Evolutionary conservation across 1,140 invertebrate species (phyloP).

Genomic region (Riptortus pedestris): DNA sequence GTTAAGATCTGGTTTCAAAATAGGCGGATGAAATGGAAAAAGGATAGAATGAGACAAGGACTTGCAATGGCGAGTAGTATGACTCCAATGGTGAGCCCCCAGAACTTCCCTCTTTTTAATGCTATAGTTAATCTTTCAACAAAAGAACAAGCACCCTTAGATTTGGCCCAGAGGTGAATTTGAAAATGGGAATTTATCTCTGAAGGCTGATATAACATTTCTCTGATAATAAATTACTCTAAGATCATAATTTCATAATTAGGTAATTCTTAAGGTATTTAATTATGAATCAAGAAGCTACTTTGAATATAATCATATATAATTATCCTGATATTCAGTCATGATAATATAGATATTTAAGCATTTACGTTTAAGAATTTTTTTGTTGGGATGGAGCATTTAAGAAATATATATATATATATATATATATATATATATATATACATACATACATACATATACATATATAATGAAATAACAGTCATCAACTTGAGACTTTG

Average conservation of each 20-base stretch:
- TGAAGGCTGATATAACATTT: conserved; percentile 1
- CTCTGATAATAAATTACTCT: not conserved
- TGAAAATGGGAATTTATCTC: not conserved
- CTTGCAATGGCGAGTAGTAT: conserved; percentile 9
- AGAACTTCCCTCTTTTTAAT: conserved; percentile 23
- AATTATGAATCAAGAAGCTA: too few relatives aligned
- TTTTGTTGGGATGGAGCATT: too few relatives aligned
- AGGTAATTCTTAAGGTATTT: too few relatives aligned
- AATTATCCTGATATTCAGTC: too few relatives aligned
- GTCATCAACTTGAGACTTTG: too few relatives aligned
- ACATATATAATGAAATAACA: too few relatives aligned
- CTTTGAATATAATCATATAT: too few relatives aligned
- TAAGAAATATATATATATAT: too few relatives aligned
- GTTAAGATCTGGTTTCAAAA: conserved; percentile 98
- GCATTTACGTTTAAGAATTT: too few relatives aligned
- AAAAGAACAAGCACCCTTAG: conserved; percentile 24
- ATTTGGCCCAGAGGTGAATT: conserved; percentile 20
- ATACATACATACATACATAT: too few relatives aligned
- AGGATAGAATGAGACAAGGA: conserved; percentile 38
- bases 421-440: too few relatives aligned
- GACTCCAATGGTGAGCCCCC: conserved; percentile 13
- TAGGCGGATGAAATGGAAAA: conserved; percentile 97
- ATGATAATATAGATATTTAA: too few relatives aligned
- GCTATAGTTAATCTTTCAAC: conserved; percentile 27
- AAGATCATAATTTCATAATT: not conserved